phyloP scores from a whole-genome alignment of 2,797 vertebrate species.

The Crenichthys baileyi region DNA sequence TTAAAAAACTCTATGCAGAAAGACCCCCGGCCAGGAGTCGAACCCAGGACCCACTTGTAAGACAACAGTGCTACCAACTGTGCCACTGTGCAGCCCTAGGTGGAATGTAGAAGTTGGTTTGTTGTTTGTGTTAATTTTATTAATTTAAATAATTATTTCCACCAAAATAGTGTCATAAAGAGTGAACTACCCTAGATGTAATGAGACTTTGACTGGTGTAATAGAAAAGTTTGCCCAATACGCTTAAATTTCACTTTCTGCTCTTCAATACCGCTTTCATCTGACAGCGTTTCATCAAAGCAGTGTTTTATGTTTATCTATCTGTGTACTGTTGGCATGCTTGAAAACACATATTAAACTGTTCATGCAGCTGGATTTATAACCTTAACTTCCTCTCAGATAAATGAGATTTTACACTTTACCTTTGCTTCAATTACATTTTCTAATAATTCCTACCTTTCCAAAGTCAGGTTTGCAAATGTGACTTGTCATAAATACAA shows the following conservation, averaged over 20 bases:
- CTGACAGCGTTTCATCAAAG: background rate
- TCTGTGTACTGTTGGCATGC: conserved; percentile 12
- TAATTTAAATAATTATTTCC: too few species aligned
- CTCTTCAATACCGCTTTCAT: background rate
- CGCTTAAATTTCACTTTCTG: background rate
- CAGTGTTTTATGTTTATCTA: background rate
- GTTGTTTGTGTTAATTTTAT: background rate
- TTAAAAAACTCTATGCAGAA: too few species aligned
- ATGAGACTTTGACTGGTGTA: background rate
- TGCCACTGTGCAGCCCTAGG: too few species aligned
- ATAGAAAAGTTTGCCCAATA: background rate
- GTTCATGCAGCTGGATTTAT: conserved; percentile 65
- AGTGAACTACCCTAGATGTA: background rate
- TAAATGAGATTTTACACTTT: conserved; percentile 65
- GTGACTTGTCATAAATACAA: conserved; percentile 52
- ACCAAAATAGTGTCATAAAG: background rate
- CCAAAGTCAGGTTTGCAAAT: conserved; percentile 27
- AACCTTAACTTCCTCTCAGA: conserved; percentile 50
- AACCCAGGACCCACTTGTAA: too few species aligned
- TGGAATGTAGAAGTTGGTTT: background rate
- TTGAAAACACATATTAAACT: conserved; percentile 64
- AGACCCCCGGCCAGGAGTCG: too few species aligned
- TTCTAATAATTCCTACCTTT: conserved; percentile 51
- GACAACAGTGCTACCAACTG: too few species aligned
- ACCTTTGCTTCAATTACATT: conserved; percentile 72